phyloP scores from a whole-genome alignment of 2,888 invertebrate genomes.

The Drosophila algonquin region DNA sequence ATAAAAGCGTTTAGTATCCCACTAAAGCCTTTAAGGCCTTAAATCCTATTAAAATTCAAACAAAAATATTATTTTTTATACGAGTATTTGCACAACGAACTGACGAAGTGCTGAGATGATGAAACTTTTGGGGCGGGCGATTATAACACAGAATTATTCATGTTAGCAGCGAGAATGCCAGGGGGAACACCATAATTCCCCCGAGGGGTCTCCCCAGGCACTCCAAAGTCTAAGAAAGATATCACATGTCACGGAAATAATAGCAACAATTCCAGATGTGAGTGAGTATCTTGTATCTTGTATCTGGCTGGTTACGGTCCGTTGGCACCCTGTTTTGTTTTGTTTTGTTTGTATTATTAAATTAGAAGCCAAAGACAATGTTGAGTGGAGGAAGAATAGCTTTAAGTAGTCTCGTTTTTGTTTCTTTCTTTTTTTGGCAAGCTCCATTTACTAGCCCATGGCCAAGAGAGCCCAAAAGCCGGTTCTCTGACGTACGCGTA shows the following conservation, averaged over 20 bases:
- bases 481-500: slow-evolving; percentile 29
- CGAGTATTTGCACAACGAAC: neutral
- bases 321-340: slow-evolving; percentile 43
- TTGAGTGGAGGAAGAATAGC: slow-evolving; percentile 14
- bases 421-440: slow-evolving; percentile 35
- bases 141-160: neutral
- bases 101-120: neutral
- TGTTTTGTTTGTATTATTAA: slow-evolving; percentile 31
- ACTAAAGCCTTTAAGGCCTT: neutral
- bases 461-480: slow-evolving; percentile 59
- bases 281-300: slow-evolving; percentile 15
- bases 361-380: slow-evolving; percentile 46
- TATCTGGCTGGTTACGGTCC: slow-evolving; percentile 24
- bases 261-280: slow-evolving; percentile 16
- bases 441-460: slow-evolving; percentile 56
- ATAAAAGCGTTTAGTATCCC: neutral
- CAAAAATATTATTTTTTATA: neutral
- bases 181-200: neutral
- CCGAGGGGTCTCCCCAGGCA: neutral
- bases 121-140: neutral
- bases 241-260: slow-evolving; percentile 23
- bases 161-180: neutral
- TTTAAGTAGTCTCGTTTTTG: slow-evolving; percentile 10
- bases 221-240: slow-evolving; percentile 6
- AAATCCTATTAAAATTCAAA: neutral